These are phyloP conservation scores for Drosophila helvetica DNA, from an alignment of 2,888 invertebrate genomes.

Conservation along the genomic window DNA sequence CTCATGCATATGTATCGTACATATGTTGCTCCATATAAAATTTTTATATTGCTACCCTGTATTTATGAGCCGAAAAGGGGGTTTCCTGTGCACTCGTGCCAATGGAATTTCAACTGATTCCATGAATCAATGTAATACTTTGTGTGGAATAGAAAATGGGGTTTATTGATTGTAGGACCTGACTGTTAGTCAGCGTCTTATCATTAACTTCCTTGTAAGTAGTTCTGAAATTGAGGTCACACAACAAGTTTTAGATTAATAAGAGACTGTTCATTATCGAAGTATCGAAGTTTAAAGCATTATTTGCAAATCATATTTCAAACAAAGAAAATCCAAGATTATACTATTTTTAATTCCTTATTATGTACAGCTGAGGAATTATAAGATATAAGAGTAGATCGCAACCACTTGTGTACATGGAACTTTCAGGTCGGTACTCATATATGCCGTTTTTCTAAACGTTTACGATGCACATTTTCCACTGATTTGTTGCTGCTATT, in stretches of 20 bases:
- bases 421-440: slow-evolving; percentile 10
- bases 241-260: not conserved
- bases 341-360: no score
- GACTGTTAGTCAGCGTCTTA: not conserved
- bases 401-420: not conserved
- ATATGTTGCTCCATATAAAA: slow-evolving; percentile 61
- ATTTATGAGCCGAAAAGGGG: not conserved
- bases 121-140: not conserved
- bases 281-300: not conserved
- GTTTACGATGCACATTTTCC: slow-evolving; percentile 40
- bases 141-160: not conserved
- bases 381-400: no score
- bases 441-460: slow-evolving; percentile 26
- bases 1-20: slow-evolving; percentile 54
- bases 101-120: not conserved
- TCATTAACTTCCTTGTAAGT: not conserved
- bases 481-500: slow-evolving; percentile 33
- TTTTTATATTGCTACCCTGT: slow-evolving; percentile 54
- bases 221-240: not conserved
- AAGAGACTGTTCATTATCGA: not conserved
- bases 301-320: no score
- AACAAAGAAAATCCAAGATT: no score
- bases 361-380: no score
- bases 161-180: not conserved
- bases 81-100: not conserved